Percentiles rank a stretch among this genome's conserved stretches.
Conservation (phyloP, 2,888 invertebrate species). For the Salticus scenicus region DNA sequence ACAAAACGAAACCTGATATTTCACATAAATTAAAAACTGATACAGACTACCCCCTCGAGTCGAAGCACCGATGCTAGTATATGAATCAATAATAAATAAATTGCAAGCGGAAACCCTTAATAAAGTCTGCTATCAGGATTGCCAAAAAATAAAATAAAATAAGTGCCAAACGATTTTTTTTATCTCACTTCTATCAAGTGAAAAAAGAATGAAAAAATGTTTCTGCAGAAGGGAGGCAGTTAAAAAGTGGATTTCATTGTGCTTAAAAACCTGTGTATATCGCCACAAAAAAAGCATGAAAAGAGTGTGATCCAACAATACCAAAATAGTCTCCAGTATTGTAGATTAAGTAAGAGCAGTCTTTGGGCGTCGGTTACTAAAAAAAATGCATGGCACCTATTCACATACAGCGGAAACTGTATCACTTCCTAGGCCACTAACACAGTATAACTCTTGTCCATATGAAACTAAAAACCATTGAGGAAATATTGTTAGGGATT, state of each 20-base stretch:
- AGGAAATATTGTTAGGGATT: constrained; percentile 46
- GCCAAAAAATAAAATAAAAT: constrained; percentile 30
- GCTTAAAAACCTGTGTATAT: constrained; percentile 57
- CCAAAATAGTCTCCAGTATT: constrained; percentile 63
- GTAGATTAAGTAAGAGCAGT: constrained; percentile 67
- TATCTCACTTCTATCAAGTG: constrained; percentile 34
- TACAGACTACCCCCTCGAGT: constrained; percentile 26
- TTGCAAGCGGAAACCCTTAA: constrained; percentile 69
- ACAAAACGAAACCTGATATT: constrained; percentile 42
- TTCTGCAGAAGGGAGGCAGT: background rate
- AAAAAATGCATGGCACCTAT: constrained; percentile 42
- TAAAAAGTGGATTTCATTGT: constrained; percentile 35
- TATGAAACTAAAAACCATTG: constrained; percentile 65
- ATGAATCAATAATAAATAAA: constrained; percentile 68
- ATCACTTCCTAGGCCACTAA: constrained; percentile 63
- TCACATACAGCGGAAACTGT: constrained; percentile 61
- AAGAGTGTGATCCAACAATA: constrained; percentile 28
- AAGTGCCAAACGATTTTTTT: constrained; percentile 54
- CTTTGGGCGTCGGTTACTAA: constrained; percentile 30
- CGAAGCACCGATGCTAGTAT: constrained; percentile 55
- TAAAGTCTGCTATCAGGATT: constrained; percentile 44
- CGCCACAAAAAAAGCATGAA: constrained; percentile 12
- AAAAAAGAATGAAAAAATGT: constrained; percentile 18
- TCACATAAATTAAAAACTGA: constrained; percentile 56
- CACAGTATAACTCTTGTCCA: constrained; percentile 56